Evolutionary conservation across 1,140 invertebrate species (phyloP).

Genomic region (Aphelenchoides besseyi): DNA sequence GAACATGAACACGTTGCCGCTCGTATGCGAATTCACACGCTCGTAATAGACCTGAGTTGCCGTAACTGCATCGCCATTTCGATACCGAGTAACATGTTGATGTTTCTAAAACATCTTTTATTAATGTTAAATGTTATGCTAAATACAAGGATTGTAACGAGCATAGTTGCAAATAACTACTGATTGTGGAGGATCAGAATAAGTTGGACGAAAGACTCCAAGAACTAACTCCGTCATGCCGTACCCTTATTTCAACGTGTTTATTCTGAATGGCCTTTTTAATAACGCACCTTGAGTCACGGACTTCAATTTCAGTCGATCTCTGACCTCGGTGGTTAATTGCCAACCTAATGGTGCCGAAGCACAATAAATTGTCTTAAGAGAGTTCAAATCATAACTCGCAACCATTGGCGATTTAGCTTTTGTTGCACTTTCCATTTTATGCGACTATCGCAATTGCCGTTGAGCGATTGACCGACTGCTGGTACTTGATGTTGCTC

Average conservation of each 20-base stretch:
- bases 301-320: not conserved
- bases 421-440: not conserved
- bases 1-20: slow-evolving; percentile 75
- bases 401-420: slow-evolving; percentile 2
- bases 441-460: not conserved
- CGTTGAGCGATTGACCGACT: too few relatives aligned
- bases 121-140: too few relatives aligned
- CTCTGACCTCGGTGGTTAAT: slow-evolving; percentile 8
- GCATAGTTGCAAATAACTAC: not conserved
- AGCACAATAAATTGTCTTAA: not conserved
- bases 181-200: not conserved
- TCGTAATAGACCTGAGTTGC: slow-evolving; percentile 81
- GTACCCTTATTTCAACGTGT: not conserved
- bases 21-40: slow-evolving; percentile 76
- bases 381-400: slow-evolving; percentile 12
- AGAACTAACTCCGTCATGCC: slow-evolving; percentile 3
- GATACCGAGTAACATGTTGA: slow-evolving; percentile 65
- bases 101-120: not conserved
- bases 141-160: too few relatives aligned
- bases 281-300: slow-evolving; percentile 15
- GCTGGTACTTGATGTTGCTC: too few relatives aligned
- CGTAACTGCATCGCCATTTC: slow-evolving; percentile 78
- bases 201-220: not conserved
- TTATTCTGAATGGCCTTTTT: not conserved
- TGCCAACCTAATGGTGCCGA: slow-evolving; percentile 12